These are phyloP conservation scores for Aethes cnicana DNA, from an alignment of 2,888 invertebrate genomes.

Conservation along the genomic window DNA sequence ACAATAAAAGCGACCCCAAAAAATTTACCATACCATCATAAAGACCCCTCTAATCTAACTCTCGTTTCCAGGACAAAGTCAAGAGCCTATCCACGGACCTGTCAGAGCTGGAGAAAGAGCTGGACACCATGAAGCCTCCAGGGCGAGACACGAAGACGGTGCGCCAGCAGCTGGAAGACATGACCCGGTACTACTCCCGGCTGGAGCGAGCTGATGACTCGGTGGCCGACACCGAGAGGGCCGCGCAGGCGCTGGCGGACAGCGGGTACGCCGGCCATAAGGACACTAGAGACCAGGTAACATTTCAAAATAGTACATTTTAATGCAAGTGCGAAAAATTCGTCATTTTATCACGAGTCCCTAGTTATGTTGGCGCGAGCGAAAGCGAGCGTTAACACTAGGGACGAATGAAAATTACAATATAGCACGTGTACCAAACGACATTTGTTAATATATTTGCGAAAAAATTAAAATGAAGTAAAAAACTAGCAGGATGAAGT, in stretches of 20 bases:
- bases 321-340: too few relatives aligned
- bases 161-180: slow-evolving; percentile 91
- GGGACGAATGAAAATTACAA: too few relatives aligned
- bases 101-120: slow-evolving; percentile 89
- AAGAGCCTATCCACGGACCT: slow-evolving; percentile 90
- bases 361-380: too few relatives aligned
- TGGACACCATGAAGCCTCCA: slow-evolving; percentile 92
- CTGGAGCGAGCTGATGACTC: slow-evolving; percentile 85
- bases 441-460: too few relatives aligned
- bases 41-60: not conserved
- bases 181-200: slow-evolving; percentile 85
- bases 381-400: too few relatives aligned
- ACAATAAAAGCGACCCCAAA: too few relatives aligned
- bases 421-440: too few relatives aligned
- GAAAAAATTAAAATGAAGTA: too few relatives aligned
- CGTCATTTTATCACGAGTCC: too few relatives aligned
- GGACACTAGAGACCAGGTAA: slow-evolving; percentile 89
- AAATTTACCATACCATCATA: too few relatives aligned
- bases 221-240: slow-evolving; percentile 85
- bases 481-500: too few relatives aligned
- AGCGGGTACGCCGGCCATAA: slow-evolving; percentile 93
- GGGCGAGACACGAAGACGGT: slow-evolving; percentile 94
- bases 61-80: slow-evolving; percentile 85
- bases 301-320: slow-evolving; percentile 76
- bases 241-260: slow-evolving; percentile 90